Conservation (phyloP, 2,113 vertebrate species). For the Vireo altiloquus region DNA sequence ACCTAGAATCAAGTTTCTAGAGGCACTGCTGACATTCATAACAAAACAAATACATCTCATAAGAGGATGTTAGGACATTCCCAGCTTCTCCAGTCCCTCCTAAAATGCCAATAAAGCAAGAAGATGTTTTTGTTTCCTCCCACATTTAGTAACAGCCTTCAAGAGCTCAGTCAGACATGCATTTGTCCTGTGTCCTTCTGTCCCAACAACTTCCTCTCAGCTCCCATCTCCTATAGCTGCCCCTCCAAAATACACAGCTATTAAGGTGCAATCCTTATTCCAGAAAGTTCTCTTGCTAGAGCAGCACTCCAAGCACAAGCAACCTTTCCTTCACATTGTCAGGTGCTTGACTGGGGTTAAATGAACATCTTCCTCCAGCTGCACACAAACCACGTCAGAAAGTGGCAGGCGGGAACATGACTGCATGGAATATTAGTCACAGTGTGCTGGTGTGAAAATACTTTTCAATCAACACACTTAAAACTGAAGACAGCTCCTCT, state of each 20-base stretch:
- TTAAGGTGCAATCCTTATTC: not conserved
- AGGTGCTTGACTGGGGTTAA: constrained; percentile 6
- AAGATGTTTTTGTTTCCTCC: not conserved
- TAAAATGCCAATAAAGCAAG: not conserved
- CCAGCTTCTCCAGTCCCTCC: not conserved
- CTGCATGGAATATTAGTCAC: constrained; percentile 9
- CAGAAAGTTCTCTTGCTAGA: not conserved
- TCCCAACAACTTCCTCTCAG: not conserved
- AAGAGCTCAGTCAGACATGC: not conserved
- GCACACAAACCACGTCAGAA: not conserved
- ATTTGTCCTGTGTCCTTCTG: not conserved
- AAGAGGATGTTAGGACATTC: not conserved
- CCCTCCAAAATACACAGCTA: not conserved
- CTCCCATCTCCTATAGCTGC: not conserved
- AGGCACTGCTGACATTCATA: not conserved
- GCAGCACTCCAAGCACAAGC: not conserved
- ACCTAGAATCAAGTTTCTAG: not conserved
- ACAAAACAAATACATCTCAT: not conserved
- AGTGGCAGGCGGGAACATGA: not conserved
- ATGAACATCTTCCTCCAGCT: constrained; percentile 21
- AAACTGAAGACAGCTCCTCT: constrained; percentile 15
- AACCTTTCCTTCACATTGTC: not conserved
- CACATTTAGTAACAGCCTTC: not conserved
- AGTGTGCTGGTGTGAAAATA: constrained; percentile 27
- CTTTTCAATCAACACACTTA: constrained; percentile 4